Base-by-base conservation (phyloP, 1,140 invertebrate species). In the Dendrolimus kikuchii region DNA sequence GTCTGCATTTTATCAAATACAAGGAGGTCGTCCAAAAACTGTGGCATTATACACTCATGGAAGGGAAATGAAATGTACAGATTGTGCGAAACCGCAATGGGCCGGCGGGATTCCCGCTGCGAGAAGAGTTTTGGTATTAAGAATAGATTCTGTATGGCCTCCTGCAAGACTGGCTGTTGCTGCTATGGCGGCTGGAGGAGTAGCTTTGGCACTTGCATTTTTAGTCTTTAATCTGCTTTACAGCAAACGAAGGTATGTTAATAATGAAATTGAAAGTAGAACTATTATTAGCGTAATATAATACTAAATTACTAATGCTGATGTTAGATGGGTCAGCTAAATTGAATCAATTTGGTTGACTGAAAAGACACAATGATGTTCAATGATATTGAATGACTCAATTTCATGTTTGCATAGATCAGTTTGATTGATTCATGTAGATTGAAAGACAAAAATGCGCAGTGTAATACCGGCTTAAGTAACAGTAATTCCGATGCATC, bases 211-310 rank as follows among this genome's bases (percentile, higher is more conserved):
- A 5, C 76, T 95, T 5, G 89, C 90, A 5, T 97, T 96, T 74
- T 87, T 98, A 23, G 91, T 91, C 40, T 96, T 97, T 77, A 98
- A 97, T 86, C 88, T 97, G 48, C 93, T 95, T 83, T 95, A 96
- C 82, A 89, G 95, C 53, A 93, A 93, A 71, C 90, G 95, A 71
- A 96, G 95, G 94, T 96, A 90, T 36, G 6, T 45, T 38, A n/a
- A 42, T 40, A 6, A 23, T 23, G 23, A 23, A 23, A 23, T 23
- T 23, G 23, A 23, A 23, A 23, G 23, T 23, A 23, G 23, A 23
- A 23, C 23, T 2, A 23, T 23, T 23, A 23, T 23, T 23, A 1
- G 23, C 23, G 3, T 23, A 23, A 23, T 23, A 3, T 23, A 2
- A 23, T 23, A 23, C 23, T 23, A 23, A 23, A 23, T 23, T 23